Evolutionary conservation across 1,140 invertebrate genomes (phyloP), one percentile per base, ranked within the genome.

Genomic region (Drosophila elegans): DNA sequence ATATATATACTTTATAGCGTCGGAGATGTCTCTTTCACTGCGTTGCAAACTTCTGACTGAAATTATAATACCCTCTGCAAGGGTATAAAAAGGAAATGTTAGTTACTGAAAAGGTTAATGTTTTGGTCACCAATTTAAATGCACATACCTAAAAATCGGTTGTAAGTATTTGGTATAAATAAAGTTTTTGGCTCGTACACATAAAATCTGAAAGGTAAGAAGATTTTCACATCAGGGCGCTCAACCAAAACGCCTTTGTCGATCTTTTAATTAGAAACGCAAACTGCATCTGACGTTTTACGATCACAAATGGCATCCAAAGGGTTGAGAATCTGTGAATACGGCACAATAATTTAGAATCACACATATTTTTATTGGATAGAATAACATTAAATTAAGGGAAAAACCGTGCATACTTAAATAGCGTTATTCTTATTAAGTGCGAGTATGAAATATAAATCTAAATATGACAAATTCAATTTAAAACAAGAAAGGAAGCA

Each of bases 211-310:
- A 97, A 97, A 16, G 96, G 96, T 64, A 97, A 92, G 93, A 97
- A 97, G 73, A 97, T 97, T 92, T 97, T 97, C 7, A 97, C 96
- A 83, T 97, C 96, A 0, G 96, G 96, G 73, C 96, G 93, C 85
- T 96, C 95, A 86, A 97, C 95, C 12, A 97, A 92, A 34, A 97
- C 93, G 25, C 94, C 95, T 88, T 96, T 94, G 74, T 97, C 96
- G 3, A 97, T 93, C 11, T 94, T 93, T 66, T 94, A 91, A 91
- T 97, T 96, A 82, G 95, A 97, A 3, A 97, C 95, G 80, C 96
- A 97, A 56, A 97, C 93, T 0, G 96, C 96, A 90, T 97, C 96
- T 34, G 94, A 93, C 53, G 96, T 93, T 41, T 95, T 95, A 42
- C 94, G 94, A 79, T 97, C 95, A 88, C 96, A 97, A 73, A 97